phyloP scores from a whole-genome alignment of 2,113 vertebrate genomes.

The Ceyx cyanopectus region DNA sequence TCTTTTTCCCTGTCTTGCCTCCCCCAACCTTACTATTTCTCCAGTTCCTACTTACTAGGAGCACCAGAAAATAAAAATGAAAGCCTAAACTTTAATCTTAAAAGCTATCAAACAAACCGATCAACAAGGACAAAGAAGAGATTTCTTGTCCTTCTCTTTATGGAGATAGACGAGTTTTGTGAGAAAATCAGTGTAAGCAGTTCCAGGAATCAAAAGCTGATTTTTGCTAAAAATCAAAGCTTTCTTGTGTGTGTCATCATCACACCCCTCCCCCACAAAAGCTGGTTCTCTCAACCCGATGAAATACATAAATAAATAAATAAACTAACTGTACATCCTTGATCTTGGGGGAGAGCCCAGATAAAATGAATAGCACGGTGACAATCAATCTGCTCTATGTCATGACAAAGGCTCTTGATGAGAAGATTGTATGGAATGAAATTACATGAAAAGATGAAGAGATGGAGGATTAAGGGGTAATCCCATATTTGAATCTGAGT shows the following conservation, averaged over 20 bases:
- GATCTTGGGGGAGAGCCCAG: neutral
- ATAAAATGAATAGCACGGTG: neutral
- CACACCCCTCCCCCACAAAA: neutral
- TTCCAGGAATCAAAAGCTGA: neutral
- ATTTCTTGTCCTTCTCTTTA: neutral
- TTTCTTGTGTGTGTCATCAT: neutral
- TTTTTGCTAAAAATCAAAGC: neutral
- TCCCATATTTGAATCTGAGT: neutral
- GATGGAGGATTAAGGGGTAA: neutral
- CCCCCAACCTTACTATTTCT: neutral
- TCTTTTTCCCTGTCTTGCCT: neutral
- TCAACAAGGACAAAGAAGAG: neutral
- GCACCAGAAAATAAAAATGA: neutral
- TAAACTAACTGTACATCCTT: neutral
- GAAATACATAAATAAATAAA: neutral
- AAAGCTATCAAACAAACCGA: neutral
- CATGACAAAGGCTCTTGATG: neutral
- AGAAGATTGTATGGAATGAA: neutral
- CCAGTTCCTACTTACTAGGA: neutral
- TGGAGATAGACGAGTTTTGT: neutral
- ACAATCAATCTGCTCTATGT: neutral
- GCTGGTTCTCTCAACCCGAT: neutral
- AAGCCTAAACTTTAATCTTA: neutral
- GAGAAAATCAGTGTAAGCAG: neutral
- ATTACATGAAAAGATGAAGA: neutral